These are phyloP conservation scores for Zaprionus gabonicus DNA, from an alignment of 1,140 invertebrate species.

Conservation along the genomic window DNA sequence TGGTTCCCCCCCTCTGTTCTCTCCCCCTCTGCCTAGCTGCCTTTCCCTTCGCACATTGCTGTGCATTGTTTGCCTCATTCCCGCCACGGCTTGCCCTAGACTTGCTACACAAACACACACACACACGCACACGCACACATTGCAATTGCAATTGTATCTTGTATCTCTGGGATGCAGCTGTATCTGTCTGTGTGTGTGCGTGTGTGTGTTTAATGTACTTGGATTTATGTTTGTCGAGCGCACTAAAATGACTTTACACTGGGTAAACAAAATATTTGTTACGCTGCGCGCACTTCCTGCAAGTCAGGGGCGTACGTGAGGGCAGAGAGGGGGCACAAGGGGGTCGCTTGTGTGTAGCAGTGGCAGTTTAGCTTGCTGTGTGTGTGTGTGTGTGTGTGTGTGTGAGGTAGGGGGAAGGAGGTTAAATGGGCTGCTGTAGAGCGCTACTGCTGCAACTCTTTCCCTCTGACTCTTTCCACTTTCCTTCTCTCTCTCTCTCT, in stretches of 20 bases:
- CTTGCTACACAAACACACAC: constrained; percentile 11
- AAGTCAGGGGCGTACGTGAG: background rate
- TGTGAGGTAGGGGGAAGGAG: no score
- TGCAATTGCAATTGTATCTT: constrained; percentile 50
- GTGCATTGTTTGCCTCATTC: background rate
- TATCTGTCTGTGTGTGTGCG: constrained; percentile 20
- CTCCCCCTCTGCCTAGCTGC: background rate
- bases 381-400: no score
- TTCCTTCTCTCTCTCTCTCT: background rate
- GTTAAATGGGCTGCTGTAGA: no score
- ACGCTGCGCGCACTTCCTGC: constrained; percentile 41
- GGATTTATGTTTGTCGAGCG: constrained; percentile 63
- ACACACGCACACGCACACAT: constrained; percentile 22
- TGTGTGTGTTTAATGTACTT: constrained; percentile 46
- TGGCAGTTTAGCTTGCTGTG: background rate
- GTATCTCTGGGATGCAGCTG: constrained; percentile 18
- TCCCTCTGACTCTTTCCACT: background rate
- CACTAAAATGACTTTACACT: constrained; percentile 80
- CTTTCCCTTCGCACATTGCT: background rate
- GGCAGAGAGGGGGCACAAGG: background rate
- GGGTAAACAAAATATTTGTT: constrained; percentile 70
- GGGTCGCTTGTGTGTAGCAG: background rate
- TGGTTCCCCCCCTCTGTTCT: background rate
- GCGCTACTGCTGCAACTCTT: no score
- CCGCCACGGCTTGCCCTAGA: background rate